These are phyloP conservation scores for Oxytorus armatus DNA, from an alignment of 2,888 invertebrate genomes.

Conservation along the genomic window DNA sequence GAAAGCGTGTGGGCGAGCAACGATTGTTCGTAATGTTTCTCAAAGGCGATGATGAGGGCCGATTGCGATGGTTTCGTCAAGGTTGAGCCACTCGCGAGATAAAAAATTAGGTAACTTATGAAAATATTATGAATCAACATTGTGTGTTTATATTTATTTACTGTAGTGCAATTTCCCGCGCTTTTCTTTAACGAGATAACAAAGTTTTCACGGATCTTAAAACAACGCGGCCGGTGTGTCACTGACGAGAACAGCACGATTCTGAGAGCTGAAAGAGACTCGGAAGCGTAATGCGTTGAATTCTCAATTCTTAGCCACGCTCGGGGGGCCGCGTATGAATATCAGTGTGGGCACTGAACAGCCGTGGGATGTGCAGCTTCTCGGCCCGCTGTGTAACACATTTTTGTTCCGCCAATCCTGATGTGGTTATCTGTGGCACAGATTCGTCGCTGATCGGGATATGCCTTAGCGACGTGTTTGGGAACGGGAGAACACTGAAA, in stretches of 20 bases:
- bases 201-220: conserved; percentile 4
- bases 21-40: conserved; percentile 79
- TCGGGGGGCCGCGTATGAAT: conserved; percentile 49
- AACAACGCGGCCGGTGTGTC: conserved; percentile 8
- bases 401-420: conserved; percentile 10
- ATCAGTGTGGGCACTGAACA: conserved; percentile 55
- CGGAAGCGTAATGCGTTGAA: not conserved
- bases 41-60: conserved; percentile 80
- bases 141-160: not conserved
- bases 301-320: conserved; percentile 5
- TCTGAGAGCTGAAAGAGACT: not conserved
- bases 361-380: conserved; percentile 39
- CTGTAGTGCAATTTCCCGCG: not conserved
- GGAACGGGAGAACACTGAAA: too few relatives aligned
- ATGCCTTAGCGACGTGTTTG: too few relatives aligned
- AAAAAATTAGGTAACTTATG: conserved; percentile 29
- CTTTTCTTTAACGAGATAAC: not conserved
- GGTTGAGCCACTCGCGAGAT: conserved; percentile 72
- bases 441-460: not conserved
- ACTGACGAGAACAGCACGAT: not conserved
- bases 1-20: conserved; percentile 81
- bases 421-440: not conserved
- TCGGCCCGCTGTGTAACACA: not conserved
- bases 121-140: conserved; percentile 13
- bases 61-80: conserved; percentile 78